A percentile compares a stretch with the other conserved stretches of the same genome.
Conservation (phyloP, 2,113 vertebrate genomes). For the Seriola dumerili region DNA sequence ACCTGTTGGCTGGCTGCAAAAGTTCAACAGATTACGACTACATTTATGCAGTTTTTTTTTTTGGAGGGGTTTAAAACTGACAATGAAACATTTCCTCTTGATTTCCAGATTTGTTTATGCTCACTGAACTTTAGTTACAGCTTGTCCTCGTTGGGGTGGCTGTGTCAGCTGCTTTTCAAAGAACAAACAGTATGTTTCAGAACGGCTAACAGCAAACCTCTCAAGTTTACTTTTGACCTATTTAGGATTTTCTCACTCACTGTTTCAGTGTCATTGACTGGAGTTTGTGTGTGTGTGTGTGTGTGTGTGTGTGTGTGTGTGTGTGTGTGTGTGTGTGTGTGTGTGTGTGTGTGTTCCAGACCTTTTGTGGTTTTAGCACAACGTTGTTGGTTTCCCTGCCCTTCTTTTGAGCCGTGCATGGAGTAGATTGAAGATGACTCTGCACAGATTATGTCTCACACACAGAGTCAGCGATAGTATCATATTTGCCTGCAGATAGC, state of each 20-base stretch:
- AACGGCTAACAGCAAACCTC: constrained; percentile 7
- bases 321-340: no score
- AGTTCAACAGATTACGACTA: not conserved
- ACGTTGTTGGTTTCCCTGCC: not conserved
- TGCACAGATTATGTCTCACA: constrained; percentile 51
- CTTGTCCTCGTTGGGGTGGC: constrained; percentile 3
- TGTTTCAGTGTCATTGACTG: constrained; percentile 24
- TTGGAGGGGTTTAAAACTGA: not conserved
- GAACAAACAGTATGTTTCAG: constrained; percentile 7
- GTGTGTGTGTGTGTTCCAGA: not conserved
- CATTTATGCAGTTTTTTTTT: not conserved
- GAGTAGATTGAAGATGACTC: constrained; percentile 42
- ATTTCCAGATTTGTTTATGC: constrained; percentile 17
- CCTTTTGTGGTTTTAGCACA: constrained; percentile 11
- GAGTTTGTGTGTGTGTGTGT: not conserved
- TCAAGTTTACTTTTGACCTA: constrained; percentile 43
- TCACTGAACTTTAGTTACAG: constrained; percentile 20
- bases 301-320: no score
- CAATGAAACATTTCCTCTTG: not conserved
- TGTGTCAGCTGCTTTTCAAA: constrained; percentile 12
- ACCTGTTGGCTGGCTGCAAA: constrained; percentile 52
- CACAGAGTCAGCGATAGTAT: constrained; percentile 45
- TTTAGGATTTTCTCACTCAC: constrained; percentile 1
- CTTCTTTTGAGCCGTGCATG: not conserved
- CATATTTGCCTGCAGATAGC: constrained; percentile 39